These are phyloP conservation scores for Thripadectes ignobilis DNA, from an alignment of 2,797 vertebrate genomes.

Conservation along the genomic window DNA sequence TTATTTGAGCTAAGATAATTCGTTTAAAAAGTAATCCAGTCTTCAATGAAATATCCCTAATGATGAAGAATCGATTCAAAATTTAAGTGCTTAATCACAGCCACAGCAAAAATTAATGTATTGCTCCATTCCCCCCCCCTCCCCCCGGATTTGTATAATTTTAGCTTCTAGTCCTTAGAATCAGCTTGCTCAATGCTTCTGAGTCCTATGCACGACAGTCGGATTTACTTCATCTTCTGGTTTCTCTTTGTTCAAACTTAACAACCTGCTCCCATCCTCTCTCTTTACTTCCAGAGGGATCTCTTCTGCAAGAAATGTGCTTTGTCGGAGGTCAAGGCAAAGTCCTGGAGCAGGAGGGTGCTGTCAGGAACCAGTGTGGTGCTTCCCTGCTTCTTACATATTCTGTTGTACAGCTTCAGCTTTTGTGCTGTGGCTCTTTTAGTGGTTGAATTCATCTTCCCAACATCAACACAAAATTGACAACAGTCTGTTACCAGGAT, in stretches of 20 bases:
- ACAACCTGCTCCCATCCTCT: neutral
- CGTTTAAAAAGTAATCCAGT: neutral
- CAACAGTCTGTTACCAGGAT: neutral
- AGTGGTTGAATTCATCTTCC: neutral
- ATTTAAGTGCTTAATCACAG: neutral
- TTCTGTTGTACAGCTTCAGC: neutral
- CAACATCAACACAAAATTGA: neutral
- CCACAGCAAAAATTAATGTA: neutral
- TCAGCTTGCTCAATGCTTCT: neutral
- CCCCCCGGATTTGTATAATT: neutral
- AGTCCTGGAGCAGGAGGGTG: neutral
- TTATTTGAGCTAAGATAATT: constrained; percentile 17
- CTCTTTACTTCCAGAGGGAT: neutral
- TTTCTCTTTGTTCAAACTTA: neutral
- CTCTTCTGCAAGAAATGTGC: neutral
- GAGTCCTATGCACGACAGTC: neutral
- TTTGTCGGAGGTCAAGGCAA: neutral
- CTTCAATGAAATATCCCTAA: neutral
- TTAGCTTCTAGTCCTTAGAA: neutral
- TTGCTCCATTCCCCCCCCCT: neutral
- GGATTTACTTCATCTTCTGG: neutral
- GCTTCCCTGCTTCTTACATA: neutral
- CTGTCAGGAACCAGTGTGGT: neutral
- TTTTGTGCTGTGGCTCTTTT: neutral
- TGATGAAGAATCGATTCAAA: neutral